These are phyloP conservation scores for Magallana gigas DNA, from an alignment of 1,140 invertebrate species.

Conservation along the genomic window DNA sequence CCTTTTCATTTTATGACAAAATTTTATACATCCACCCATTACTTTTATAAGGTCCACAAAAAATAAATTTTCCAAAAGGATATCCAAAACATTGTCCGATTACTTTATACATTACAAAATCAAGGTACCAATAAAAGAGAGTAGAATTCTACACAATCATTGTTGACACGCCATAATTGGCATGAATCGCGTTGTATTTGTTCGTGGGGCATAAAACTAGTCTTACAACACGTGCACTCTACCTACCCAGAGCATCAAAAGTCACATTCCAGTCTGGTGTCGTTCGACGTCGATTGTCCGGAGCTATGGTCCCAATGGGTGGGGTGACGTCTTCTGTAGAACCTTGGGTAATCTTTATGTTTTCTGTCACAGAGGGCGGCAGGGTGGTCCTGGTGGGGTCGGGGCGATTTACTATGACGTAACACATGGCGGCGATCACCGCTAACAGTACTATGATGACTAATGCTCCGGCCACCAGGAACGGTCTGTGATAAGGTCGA, in stretches of 20 bases:
- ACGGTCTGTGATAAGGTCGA: not conserved
- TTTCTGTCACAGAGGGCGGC: not conserved
- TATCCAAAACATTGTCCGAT: too few relatives aligned
- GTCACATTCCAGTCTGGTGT: not conserved
- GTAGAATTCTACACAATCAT: too few relatives aligned
- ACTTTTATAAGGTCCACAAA: too few relatives aligned
- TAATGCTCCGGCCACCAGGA: not conserved
- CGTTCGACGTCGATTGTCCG: not conserved
- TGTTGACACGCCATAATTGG: too few relatives aligned
- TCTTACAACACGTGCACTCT: too few relatives aligned
- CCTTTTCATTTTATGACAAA: too few relatives aligned
- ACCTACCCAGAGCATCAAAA: not conserved
- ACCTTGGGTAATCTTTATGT: not conserved
- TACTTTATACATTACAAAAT: too few relatives aligned
- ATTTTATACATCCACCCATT: too few relatives aligned
- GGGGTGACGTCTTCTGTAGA: not conserved
- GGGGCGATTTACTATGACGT: not conserved
- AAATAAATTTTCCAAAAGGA: too few relatives aligned
- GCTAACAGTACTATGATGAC: not conserved
- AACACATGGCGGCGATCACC: conserved; percentile 1
- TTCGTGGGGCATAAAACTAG: too few relatives aligned
- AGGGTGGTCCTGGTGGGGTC: not conserved
- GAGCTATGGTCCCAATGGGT: not conserved
- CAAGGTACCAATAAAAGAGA: too few relatives aligned
- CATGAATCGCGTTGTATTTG: too few relatives aligned